These are phyloP conservation scores for Microdon myrmicae DNA, from an alignment of 2,888 invertebrate genomes.

Conservation along the genomic window DNA sequence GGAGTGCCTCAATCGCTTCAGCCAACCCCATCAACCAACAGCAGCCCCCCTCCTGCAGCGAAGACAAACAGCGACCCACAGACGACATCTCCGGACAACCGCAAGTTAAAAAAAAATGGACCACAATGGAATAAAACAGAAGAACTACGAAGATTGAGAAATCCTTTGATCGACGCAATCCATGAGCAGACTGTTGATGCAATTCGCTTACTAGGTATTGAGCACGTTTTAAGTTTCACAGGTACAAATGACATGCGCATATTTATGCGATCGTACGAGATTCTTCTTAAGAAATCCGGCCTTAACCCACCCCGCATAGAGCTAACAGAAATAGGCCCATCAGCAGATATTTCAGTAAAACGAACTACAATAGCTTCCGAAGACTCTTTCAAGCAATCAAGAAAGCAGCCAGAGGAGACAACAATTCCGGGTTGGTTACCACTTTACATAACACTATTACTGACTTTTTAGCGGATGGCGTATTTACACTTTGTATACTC, in stretches of 20 bases:
- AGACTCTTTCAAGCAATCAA: conserved; percentile 85
- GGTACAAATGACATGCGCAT: conserved; percentile 81
- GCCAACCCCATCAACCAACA: no score
- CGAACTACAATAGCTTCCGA: conserved; percentile 90
- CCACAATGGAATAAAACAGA: conserved; percentile 86
- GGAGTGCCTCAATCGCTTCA: no score
- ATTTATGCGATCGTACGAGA: conserved; percentile 81
- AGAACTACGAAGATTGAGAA: conserved; percentile 85
- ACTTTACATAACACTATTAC: no score
- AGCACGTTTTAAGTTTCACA: conserved; percentile 92
- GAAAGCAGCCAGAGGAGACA: conserved; percentile 82
- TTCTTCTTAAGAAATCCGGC: conserved; percentile 90
- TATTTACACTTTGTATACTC: no score
- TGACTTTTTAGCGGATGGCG: no score
- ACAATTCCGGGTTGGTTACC: no score
- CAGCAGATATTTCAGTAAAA: conserved; percentile 85
- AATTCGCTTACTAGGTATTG: conserved; percentile 90
- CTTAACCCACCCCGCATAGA: conserved; percentile 89
- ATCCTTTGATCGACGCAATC: conserved; percentile 91
- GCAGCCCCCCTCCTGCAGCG: no score
- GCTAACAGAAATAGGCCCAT: conserved; percentile 79
- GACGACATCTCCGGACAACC: no score
- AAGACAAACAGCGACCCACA: no score
- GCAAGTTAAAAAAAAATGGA: no score
- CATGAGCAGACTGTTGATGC: conserved; percentile 73